Conservation (phyloP, 2,888 invertebrate species). For the Ennomos fuscantarius region DNA sequence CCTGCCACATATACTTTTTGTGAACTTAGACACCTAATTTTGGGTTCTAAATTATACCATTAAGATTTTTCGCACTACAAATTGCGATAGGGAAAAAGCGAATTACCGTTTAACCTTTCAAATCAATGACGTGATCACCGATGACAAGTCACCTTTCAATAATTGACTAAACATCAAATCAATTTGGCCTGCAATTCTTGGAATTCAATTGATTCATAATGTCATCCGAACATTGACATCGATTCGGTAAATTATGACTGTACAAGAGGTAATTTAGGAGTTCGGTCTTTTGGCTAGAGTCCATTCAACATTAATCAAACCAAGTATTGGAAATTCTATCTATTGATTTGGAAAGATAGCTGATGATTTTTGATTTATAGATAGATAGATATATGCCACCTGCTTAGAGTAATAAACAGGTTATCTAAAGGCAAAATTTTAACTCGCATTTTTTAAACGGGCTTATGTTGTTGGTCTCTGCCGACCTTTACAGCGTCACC, state of each 20-base stretch:
- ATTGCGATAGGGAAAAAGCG: constrained; percentile 6
- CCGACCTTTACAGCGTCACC: too few relatives aligned
- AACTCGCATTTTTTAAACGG: too few relatives aligned
- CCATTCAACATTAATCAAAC: constrained; percentile 9
- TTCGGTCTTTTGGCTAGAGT: constrained; percentile 27
- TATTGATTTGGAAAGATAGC: too few relatives aligned
- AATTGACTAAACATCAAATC: constrained; percentile 32
- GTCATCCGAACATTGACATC: constrained; percentile 47
- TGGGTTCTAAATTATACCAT: background rate
- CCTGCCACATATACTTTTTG: too few relatives aligned
- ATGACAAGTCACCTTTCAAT: constrained; percentile 30
- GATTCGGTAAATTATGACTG: constrained; percentile 42
- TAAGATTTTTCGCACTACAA: too few relatives aligned
- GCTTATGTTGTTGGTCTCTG: too few relatives aligned
- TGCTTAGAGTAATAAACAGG: too few relatives aligned
- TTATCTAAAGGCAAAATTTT: too few relatives aligned
- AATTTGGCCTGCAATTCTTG: constrained; percentile 35
- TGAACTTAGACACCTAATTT: too few relatives aligned
- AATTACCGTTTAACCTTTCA: constrained; percentile 21
- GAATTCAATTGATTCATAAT: constrained; percentile 47
- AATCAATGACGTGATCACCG: constrained; percentile 21
- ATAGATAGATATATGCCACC: too few relatives aligned
- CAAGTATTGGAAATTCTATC: constrained; percentile 16
- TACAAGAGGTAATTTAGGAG: constrained; percentile 28
- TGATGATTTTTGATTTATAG: too few relatives aligned